Evolutionary conservation across 2,888 invertebrate genomes (phyloP).

Genomic region (Julus scanicus): DNA sequence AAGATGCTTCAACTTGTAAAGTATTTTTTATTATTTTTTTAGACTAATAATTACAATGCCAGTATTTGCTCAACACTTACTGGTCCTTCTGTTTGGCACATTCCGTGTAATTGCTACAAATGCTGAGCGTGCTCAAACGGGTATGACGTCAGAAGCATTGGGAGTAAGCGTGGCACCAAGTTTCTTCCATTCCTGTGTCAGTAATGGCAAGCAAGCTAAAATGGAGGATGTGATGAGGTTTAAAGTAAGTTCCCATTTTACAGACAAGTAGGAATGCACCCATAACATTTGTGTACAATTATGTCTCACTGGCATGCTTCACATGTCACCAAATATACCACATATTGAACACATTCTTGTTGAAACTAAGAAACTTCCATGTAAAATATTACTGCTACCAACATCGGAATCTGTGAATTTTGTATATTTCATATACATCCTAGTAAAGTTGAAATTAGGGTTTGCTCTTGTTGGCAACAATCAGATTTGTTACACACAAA

Average conservation of each 20-base stretch:
- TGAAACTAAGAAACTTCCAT: background rate
- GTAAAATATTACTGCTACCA: background rate
- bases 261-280: slow-evolving; percentile 1
- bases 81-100: slow-evolving; percentile 96
- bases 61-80: slow-evolving; percentile 87
- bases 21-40: slow-evolving; percentile 61
- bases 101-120: slow-evolving; percentile 94
- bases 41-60: slow-evolving; percentile 91
- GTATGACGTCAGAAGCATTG: slow-evolving; percentile 94
- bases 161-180: slow-evolving; percentile 96
- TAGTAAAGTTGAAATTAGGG: background rate
- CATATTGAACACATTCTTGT: background rate
- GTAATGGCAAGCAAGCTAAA: slow-evolving; percentile 92
- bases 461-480: background rate
- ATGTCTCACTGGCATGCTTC: slow-evolving; percentile 13
- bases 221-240: slow-evolving; percentile 96
- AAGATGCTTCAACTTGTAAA: background rate
- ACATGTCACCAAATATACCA: background rate
- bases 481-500: background rate
- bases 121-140: slow-evolving; percentile 87
- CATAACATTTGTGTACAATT: background rate
- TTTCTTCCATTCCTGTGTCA: slow-evolving; percentile 95
- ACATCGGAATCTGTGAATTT: background rate
- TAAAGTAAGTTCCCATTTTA: slow-evolving; percentile 74
- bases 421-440: background rate